Base-by-base conservation (phyloP, 2,888 invertebrate genomes). In the Koerneria pararmatus region DNA sequence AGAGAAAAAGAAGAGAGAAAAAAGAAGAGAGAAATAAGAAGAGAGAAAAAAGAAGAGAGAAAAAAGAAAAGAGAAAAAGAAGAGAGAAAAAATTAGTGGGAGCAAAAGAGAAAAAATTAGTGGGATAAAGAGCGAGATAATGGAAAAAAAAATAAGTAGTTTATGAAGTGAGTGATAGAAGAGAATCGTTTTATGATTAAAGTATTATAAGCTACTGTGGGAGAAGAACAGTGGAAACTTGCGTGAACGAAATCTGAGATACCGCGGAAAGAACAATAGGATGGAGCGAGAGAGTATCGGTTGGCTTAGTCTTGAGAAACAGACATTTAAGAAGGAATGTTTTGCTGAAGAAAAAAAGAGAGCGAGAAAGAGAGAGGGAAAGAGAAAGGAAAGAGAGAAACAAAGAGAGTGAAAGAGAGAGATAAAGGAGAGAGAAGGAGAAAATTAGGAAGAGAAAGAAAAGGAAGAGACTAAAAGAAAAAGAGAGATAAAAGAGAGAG, bases 151-250 rank as follows among this genome's bases (percentile, higher is more conserved):
- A n/a, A n/a, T n/a, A n/a, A n/a, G n/a, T n/a, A n/a, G n/a, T n/a
- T n/a, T n/a, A n/a, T n/a, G n/a, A n/a, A n/a, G n/a, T n/a, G n/a
- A n/a, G n/a, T n/a, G n/a, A n/a, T n/a, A n/a, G n/a, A n/a, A n/a
- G n/a, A n/a, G n/a, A n/a, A n/a, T n/a, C n/a, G n/a, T n/a, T n/a
- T n/a, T n/a, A n/a, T n/a, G n/a, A n/a, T n/a, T n/a, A n/a, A n/a
- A n/a, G n/a, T n/a, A n/a, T n/a, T 37, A 29, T 31, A 51, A 61
- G 48, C 48, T 34, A 35, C 48, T 61, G 61, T 51, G 35, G 48
- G 34, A 41, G 62, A 63, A 54, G 49, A 46, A 57, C 64, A 63
- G 65, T 61, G 66, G 54, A 60, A 37, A 60, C 59, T 41, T 63
- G 61, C 46, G 65, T 64, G 48, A 68, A n/a, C 15, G 32, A 11